Evolutionary conservation across 2,113 vertebrate genomes (phyloP).

Genomic region (Benitochromis conjunctus): DNA sequence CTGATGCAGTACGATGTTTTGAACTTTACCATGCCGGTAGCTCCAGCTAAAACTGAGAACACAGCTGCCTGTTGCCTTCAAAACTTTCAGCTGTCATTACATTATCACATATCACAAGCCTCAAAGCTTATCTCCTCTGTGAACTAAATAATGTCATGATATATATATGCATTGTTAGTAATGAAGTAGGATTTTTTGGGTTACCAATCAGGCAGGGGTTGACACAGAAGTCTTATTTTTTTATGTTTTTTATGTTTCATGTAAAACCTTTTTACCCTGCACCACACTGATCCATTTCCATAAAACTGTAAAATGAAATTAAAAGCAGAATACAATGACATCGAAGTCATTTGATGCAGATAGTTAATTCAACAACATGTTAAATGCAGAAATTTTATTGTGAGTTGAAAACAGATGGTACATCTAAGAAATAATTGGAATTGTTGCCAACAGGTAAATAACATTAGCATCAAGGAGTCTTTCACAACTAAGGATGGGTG

Average conservation of each 20-base stretch:
- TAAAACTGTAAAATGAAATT: neutral
- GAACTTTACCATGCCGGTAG: neutral
- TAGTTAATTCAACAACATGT: neutral
- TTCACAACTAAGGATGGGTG: neutral
- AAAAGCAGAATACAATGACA: neutral
- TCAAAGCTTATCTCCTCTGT: neutral
- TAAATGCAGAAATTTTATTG: neutral
- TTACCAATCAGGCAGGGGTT: neutral
- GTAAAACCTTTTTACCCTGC: neutral
- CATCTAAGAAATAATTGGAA: neutral
- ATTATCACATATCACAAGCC: neutral
- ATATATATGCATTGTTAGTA: neutral
- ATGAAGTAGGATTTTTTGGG: neutral
- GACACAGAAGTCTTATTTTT: neutral
- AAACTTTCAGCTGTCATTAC: neutral
- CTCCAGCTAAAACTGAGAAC: neutral
- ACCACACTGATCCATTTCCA: neutral
- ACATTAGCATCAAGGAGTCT: neutral
- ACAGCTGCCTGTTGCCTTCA: neutral
- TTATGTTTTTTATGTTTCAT: neutral
- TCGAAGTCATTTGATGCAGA: neutral
- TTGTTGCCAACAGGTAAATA: neutral
- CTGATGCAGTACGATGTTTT: neutral
- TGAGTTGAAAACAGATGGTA: neutral
- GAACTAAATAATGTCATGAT: neutral